Evolutionary conservation across 2,888 invertebrate genomes (phyloP).

Genomic region (Seladonia tumulorum): DNA sequence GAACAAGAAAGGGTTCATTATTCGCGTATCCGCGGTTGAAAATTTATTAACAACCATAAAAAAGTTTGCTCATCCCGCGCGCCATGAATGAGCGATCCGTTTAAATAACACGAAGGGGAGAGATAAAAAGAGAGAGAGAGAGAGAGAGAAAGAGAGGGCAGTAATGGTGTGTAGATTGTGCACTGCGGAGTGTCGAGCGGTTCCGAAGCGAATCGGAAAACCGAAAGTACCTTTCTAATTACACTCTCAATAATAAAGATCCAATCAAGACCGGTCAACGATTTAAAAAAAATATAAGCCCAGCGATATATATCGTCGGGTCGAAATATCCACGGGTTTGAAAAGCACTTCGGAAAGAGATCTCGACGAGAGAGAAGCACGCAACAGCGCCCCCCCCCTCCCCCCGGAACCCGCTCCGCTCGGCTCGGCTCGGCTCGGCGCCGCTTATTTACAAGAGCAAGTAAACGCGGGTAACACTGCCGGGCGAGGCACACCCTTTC

Average conservation of each 20-base stretch:
- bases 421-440: not conserved
- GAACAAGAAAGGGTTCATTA: not conserved
- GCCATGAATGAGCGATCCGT: not conserved
- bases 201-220: not conserved
- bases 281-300: not conserved
- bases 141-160: too few relatives aligned
- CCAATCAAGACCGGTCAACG: not conserved
- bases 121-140: too few relatives aligned
- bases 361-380: not conserved
- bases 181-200: not conserved
- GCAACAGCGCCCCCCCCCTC: not conserved
- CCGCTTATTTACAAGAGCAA: conserved; percentile 28
- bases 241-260: conserved; percentile 7
- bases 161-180: too few relatives aligned
- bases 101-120: not conserved
- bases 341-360: conserved; percentile 1
- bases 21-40: conserved; percentile 1
- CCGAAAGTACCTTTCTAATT: conserved; percentile 11
- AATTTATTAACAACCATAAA: not conserved
- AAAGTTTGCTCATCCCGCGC: not conserved
- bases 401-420: not conserved
- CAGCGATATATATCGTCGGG: not conserved
- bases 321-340: not conserved
- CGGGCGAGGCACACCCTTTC: conserved; percentile 30
- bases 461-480: conserved; percentile 17